Evolutionary conservation across 2,113 vertebrate species (phyloP).

Genomic region (Lophotis ruficrista): DNA sequence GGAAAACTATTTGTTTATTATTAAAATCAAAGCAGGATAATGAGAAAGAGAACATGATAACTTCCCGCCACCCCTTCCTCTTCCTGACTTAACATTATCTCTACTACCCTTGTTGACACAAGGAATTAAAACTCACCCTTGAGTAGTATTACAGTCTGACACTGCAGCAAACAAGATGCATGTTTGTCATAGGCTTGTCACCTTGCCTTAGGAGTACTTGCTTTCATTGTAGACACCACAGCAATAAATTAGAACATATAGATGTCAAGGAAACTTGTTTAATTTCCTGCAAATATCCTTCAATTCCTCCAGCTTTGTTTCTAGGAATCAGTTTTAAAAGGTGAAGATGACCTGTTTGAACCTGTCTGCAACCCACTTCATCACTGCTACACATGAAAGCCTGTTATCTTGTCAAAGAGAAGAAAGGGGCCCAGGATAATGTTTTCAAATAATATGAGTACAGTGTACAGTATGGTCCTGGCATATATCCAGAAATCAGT

Average conservation of each 20-base stretch:
- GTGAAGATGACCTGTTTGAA: neutral
- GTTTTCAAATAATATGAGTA: neutral
- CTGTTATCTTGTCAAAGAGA: neutral
- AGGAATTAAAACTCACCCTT: neutral
- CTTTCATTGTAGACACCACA: neutral
- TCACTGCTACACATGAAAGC: neutral
- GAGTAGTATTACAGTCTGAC: neutral
- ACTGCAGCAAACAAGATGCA: neutral
- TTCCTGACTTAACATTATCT: too few species aligned
- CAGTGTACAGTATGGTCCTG: neutral
- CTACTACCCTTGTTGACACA: neutral
- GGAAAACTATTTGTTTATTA: too few species aligned
- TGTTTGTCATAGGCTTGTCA: neutral
- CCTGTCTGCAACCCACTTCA: neutral
- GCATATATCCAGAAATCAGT: neutral
- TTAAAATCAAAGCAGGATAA: too few species aligned
- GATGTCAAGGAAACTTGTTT: neutral
- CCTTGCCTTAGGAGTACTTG: neutral
- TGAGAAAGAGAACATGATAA: too few species aligned
- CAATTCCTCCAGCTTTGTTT: neutral
- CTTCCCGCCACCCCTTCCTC: too few species aligned
- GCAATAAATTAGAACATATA: neutral
- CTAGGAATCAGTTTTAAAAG: neutral
- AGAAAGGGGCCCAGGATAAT: neutral
- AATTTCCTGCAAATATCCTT: neutral